phyloP scores from a whole-genome alignment of 2,888 invertebrate genomes.

The Dasysyrphus albostriatus region DNA sequence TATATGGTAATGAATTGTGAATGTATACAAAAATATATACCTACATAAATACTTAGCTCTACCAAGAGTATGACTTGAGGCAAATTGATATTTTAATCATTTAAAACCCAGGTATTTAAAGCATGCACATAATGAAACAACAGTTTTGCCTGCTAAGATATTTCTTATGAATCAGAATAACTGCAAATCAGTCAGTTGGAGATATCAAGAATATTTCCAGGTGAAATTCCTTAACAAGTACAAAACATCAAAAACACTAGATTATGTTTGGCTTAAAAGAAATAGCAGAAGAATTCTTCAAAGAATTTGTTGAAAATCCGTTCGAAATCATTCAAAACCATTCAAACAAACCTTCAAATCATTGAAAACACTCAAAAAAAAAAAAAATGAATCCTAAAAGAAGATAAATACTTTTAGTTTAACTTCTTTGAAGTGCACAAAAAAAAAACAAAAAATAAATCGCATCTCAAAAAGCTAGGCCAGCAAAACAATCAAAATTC shows the following conservation, averaged over 20 bases:
- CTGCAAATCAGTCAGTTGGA: neutral
- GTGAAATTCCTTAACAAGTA: neutral
- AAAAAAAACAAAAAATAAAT: conserved; percentile 20
- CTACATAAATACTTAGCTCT: neutral
- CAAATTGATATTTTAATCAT: no score
- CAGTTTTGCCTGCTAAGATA: neutral
- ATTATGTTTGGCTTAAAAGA: neutral
- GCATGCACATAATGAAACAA: no score
- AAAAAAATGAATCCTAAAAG: neutral
- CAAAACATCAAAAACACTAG: neutral
- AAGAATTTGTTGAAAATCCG: conserved; percentile 6
- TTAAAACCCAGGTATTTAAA: no score
- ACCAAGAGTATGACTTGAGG: neutral
- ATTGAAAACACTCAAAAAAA: neutral
- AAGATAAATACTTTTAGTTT: conserved; percentile 33
- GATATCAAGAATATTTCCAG: neutral
- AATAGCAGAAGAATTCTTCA: conserved; percentile 7
- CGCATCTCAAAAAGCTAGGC: conserved; percentile 33
- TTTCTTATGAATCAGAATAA: neutral
- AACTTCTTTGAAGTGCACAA: conserved; percentile 40
- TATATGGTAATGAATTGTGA: neutral
- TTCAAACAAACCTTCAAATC: conserved; percentile 8
- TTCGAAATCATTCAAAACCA: conserved; percentile 6
- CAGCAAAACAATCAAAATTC: conserved; percentile 71
- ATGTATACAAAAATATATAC: no score